Conservation (phyloP, 2,888 invertebrate species). For the Quadroppia sp. region DNA sequence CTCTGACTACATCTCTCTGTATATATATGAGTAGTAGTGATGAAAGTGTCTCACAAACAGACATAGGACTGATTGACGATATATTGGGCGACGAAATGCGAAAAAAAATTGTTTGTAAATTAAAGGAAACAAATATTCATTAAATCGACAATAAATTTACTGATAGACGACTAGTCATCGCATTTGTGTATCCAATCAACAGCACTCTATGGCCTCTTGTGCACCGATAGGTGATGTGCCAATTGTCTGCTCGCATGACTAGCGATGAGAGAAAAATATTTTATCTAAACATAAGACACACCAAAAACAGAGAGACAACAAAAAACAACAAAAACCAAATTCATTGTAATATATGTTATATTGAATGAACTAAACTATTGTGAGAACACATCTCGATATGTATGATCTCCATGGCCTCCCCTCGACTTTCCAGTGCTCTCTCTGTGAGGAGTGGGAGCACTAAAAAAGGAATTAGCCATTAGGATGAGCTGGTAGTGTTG, state of each 20-base stretch:
- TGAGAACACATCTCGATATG: too few species aligned
- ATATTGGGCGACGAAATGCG: too few species aligned
- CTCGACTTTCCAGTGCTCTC: background rate
- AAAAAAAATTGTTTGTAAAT: too few species aligned
- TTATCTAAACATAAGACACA: constrained; percentile 18
- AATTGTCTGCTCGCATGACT: constrained; percentile 10
- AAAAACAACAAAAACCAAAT: background rate
- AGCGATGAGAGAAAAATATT: constrained; percentile 18
- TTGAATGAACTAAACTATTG: too few species aligned
- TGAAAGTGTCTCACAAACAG: background rate
- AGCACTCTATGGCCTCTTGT: background rate
- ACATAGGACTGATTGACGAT: too few species aligned
- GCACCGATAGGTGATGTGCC: background rate
- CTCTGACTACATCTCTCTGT: too few species aligned
- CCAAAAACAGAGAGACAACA: too few species aligned
- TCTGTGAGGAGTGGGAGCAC: background rate
- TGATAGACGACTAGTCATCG: too few species aligned
- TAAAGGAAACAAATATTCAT: constrained; percentile 1
- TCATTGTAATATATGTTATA: background rate
- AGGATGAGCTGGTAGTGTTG: background rate
- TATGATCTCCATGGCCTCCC: too few species aligned
- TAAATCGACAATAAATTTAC: constrained; percentile 8
- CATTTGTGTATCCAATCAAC: too few species aligned
- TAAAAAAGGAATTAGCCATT: constrained; percentile 1
- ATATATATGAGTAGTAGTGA: background rate